Evolutionary conservation across 2,113 vertebrate genomes (phyloP).

Genomic region (Lipophrys pholis): DNA sequence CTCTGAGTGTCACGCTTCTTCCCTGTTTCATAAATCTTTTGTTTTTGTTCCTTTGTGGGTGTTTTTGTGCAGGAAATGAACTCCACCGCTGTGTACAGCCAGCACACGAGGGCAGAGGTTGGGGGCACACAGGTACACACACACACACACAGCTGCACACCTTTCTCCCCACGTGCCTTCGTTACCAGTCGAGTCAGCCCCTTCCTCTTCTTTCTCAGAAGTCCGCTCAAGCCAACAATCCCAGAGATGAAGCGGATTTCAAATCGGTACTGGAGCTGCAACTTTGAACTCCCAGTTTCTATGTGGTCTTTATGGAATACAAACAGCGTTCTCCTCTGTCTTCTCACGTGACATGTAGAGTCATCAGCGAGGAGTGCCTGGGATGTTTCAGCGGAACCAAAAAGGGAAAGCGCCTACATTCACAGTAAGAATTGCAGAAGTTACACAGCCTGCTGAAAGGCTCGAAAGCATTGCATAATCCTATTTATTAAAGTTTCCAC

Average conservation of each 20-base stretch:
- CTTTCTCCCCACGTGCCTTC: background rate
- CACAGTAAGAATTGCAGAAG: conserved; percentile 45
- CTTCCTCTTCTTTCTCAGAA: conserved; percentile 44
- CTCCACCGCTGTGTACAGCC: background rate
- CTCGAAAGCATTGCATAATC: too few species aligned
- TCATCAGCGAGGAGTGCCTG: background rate
- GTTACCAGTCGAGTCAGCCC: too few species aligned
- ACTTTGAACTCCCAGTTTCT: background rate
- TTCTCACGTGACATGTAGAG: conserved; percentile 26
- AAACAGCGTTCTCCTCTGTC: background rate
- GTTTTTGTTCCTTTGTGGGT: conserved; percentile 3
- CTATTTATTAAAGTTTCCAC: too few species aligned
- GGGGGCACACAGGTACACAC: conserved; percentile 29
- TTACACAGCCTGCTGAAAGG: too few species aligned
- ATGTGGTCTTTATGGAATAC: background rate
- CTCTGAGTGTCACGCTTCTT: conserved; percentile 27
- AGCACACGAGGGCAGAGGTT: background rate
- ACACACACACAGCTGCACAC: background rate
- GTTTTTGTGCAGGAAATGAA: conserved; percentile 53
- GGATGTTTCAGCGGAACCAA: conserved; percentile 50
- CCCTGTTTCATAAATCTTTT: background rate
- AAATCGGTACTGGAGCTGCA: conserved; percentile 51
- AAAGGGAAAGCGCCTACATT: conserved; percentile 53
- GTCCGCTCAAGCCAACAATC: conserved; percentile 12
- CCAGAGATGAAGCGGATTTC: conserved; percentile 39